phyloP scores from a whole-genome alignment of 2,113 vertebrate species.

The Protobothrops flavoviridis region DNA sequence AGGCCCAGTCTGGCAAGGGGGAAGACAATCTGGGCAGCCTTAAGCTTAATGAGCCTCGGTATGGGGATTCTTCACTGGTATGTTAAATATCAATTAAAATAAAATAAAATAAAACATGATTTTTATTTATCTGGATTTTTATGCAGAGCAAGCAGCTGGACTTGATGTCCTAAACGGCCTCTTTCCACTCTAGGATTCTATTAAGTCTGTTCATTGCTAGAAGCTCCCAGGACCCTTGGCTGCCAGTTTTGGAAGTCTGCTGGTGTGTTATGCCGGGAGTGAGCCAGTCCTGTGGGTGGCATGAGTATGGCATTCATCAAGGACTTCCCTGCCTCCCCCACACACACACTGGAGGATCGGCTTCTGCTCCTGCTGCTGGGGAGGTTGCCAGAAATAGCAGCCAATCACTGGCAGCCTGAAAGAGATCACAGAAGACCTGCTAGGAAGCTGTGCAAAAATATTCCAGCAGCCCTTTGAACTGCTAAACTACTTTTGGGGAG shows the following conservation, averaged over 20 bases:
- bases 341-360: neutral
- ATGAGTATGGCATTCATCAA: neutral
- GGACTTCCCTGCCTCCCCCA: neutral
- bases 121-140: neutral
- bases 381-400: neutral
- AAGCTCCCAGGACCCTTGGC: neutral
- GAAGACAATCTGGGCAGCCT: neutral
- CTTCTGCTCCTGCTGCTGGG: neutral
- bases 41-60: neutral
- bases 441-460: constrained; percentile 7
- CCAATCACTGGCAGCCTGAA: neutral
- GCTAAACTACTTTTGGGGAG: neutral
- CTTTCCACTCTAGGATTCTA: neutral
- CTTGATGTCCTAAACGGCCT: neutral
- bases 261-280: neutral
- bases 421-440: neutral
- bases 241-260: neutral
- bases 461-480: constrained; percentile 11
- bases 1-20: neutral
- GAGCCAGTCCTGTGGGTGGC: neutral
- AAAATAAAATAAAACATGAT: neutral
- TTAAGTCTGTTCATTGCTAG: neutral
- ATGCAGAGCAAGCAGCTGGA: neutral
- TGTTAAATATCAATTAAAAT: neutral
- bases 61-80: neutral